These are phyloP conservation scores for Drosophila mimetica DNA, from an alignment of 2,888 invertebrate species.

Conservation along the genomic window DNA sequence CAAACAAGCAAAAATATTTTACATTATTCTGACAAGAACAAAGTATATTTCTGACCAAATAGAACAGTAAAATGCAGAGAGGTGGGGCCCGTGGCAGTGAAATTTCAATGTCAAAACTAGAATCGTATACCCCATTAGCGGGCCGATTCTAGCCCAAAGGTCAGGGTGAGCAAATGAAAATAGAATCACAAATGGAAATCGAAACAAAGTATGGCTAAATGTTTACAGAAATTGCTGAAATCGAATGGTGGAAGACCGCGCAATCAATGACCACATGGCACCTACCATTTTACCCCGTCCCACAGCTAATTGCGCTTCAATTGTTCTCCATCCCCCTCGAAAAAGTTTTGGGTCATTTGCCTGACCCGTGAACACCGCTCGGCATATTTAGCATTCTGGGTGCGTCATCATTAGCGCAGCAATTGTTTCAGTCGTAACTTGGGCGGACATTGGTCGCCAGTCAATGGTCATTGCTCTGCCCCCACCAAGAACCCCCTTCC, in stretches of 20 bases:
- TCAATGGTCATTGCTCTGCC: conserved; percentile 65
- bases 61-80: conserved; percentile 6
- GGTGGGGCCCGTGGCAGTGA: conserved; percentile 25
- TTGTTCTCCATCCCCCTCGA: conserved; percentile 11
- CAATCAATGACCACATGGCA: conserved; percentile 27
- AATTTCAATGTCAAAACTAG: conserved; percentile 44
- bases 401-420: conserved; percentile 49
- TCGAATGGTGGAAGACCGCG: conserved; percentile 18
- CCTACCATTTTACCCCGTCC: not conserved
- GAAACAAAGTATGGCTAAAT: conserved; percentile 20
- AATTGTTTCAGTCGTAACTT: conserved; percentile 57
- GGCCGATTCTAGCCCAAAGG: conserved; percentile 14
- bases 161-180: conserved; percentile 28
- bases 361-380: conserved; percentile 30
- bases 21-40: conserved; percentile 1
- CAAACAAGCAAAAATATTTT: not conserved
- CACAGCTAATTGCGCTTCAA: conserved; percentile 30
- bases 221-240: conserved; percentile 21
- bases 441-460: conserved; percentile 60
- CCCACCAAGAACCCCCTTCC: not conserved
- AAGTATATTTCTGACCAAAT: not conserved
- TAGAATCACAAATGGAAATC: conserved; percentile 17
- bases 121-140: conserved; percentile 7
- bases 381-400: conserved; percentile 22
- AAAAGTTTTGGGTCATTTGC: conserved; percentile 44